These are phyloP conservation scores for Lithophane ornitopus DNA, from an alignment of 2,888 invertebrate genomes.

Conservation along the genomic window DNA sequence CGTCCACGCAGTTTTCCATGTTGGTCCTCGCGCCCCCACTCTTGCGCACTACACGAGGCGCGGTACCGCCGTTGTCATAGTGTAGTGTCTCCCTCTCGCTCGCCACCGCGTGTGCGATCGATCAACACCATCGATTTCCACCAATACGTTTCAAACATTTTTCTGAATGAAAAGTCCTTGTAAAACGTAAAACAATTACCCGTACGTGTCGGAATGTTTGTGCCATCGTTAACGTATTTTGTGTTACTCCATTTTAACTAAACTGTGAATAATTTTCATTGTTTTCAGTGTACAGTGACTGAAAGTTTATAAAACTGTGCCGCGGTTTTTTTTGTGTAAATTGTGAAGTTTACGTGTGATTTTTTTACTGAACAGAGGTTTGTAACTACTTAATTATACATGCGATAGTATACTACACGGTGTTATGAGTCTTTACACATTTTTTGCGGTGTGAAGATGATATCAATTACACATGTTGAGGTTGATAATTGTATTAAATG, in stretches of 20 bases:
- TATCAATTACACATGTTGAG: conserved; percentile 59
- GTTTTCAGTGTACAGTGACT: conserved; percentile 67
- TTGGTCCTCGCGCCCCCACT: conserved; percentile 84
- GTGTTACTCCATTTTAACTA: conserved; percentile 52
- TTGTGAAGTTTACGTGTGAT: conserved; percentile 59
- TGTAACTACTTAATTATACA: conserved; percentile 63
- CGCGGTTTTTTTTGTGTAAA: conserved; percentile 57
- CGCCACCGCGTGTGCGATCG: conserved; percentile 81
- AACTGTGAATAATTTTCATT: conserved; percentile 63
- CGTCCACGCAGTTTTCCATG: conserved; percentile 84
- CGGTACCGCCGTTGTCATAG: conserved; percentile 70
- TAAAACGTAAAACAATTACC: conserved; percentile 69
- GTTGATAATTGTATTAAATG: conserved; percentile 43
- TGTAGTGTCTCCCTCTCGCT: conserved; percentile 81
- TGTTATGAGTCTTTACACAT: conserved; percentile 47
- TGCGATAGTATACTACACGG: conserved; percentile 25
- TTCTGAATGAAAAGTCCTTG: conserved; percentile 87
- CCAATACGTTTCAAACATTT: conserved; percentile 82
- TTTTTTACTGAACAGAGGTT: conserved; percentile 57
- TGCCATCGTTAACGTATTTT: conserved; percentile 60
- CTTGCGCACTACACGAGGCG: conserved; percentile 73
- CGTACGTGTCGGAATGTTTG: conserved; percentile 60
- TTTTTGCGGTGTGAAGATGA: conserved; percentile 50
- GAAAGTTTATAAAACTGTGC: conserved; percentile 63
- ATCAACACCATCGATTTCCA: conserved; percentile 78